phyloP scores from a whole-genome alignment of 2,113 vertebrate genomes.

The Micromys minutus region DNA sequence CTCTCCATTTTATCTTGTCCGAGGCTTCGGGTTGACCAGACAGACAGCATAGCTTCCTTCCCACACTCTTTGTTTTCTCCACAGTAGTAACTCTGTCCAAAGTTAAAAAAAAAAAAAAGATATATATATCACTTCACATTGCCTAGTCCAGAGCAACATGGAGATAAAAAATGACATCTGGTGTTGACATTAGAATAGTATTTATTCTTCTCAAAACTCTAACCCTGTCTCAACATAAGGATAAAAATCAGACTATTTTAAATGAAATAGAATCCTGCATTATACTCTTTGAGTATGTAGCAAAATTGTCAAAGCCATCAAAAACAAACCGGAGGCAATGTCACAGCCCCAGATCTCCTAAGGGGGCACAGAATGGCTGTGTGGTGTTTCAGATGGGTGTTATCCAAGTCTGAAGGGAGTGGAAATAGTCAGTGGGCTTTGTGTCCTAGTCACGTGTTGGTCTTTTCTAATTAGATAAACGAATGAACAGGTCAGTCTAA shows the following conservation, averaged over 20 bases:
- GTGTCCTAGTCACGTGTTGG: background rate
- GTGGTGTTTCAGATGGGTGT: background rate
- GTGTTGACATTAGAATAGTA: background rate
- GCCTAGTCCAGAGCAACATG: background rate
- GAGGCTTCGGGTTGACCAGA: background rate
- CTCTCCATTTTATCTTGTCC: background rate
- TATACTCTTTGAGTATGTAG: background rate
- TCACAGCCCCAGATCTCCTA: background rate
- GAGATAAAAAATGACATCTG: background rate
- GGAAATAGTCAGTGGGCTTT: background rate
- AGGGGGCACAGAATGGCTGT: background rate
- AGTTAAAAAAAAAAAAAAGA: no score
- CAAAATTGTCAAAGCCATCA: background rate
- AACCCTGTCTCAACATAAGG: background rate
- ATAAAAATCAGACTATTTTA: background rate
- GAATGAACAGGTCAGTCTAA: background rate
- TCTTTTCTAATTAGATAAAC: background rate
- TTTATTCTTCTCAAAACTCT: background rate
- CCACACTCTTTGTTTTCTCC: background rate
- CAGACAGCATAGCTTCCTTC: background rate
- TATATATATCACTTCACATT: background rate
- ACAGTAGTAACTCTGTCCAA: background rate
- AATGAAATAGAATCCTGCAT: background rate
- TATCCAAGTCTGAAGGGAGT: background rate
- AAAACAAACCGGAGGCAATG: slow-evolving; percentile 3